Base-by-base conservation (phyloP, 2,888 invertebrate species). In the Hybos culiciformis region DNA sequence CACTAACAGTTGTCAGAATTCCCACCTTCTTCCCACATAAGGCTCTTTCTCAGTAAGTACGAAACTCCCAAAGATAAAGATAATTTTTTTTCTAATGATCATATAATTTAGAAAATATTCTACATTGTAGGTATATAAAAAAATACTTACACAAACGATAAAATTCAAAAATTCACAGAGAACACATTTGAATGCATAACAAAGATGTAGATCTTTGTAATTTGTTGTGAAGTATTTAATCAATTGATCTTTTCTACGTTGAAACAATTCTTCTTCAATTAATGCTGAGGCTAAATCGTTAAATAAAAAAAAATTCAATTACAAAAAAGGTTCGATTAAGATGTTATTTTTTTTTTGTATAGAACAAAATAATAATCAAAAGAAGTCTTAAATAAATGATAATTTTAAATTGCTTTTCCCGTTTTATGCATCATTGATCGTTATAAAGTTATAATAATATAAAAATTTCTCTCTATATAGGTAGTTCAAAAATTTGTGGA, bases 141-240 rank as follows among this genome's bases (percentile, higher is more conserved):
- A 17, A 15, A 39, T 48, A 66, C 78, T 74, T 65, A 82, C 80
- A 61, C 79, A 79, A 64, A 84, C 83, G 23, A 71, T 24, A 52
- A 85, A 74, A 62, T 87, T 86, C 45, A 83, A 66, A 7, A 79
- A 47, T 64, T 87, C 86, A 54, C 84, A 85, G 51, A 79, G 62
- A 31, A 77, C 70, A 57, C 77, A 83, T 46, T 78, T 70, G 39
- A 74, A 57, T 3, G 78, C 78, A 54, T 83, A 83, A 54, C 58
- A 58, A 36, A 56, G 52, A 43, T 65, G 63, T 1, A 62, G 52
- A 17, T 56, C 59, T 45, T 56, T 57, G 41, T 58, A 57, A 29
- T 63, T 56, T 1, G 51, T 51, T 1, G 50, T 46, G 37, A 64
- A 64, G 37, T 63, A 64, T 41, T 51, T 53, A 1, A 57, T 51